These are phyloP conservation scores for Xanthorhoe spadicearia DNA, from an alignment of 2,888 invertebrate species.

Conservation along the genomic window DNA sequence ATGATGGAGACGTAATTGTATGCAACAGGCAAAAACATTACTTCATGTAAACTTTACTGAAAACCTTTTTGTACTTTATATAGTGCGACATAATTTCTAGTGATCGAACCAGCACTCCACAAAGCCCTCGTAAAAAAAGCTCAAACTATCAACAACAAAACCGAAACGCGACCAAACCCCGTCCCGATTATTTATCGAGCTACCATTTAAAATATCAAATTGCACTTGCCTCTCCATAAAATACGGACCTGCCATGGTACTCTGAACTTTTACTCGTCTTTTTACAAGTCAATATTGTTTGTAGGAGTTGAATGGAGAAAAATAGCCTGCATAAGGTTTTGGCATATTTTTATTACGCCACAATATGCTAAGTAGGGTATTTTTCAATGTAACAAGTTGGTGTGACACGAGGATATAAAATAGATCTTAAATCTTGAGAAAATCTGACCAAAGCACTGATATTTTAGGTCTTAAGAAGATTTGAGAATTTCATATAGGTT, in stretches of 20 bases:
- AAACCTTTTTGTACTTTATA: no score
- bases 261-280: constrained; percentile 8
- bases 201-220: constrained; percentile 21
- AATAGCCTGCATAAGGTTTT: constrained; percentile 19
- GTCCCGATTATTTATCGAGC: constrained; percentile 13
- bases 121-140: not conserved
- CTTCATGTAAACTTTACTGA: no score
- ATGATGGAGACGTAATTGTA: no score
- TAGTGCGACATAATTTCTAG: no score
- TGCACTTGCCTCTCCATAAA: constrained; percentile 19
- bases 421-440: not conserved
- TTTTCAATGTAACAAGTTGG: constrained; percentile 26
- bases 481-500: no score
- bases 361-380: constrained; percentile 36
- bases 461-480: no score
- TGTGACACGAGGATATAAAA: not conserved
- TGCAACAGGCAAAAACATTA: no score
- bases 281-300: constrained; percentile 5
- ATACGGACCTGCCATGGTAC: not conserved
- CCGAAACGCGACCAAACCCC: constrained; percentile 8
- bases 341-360: constrained; percentile 30
- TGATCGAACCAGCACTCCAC: not conserved
- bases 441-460: not conserved
- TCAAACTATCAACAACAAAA: constrained; percentile 1
- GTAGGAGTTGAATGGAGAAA: constrained; percentile 11